Evolutionary conservation across 2,888 invertebrate species (phyloP).

Genomic region (Temnothorax unifasciatus): DNA sequence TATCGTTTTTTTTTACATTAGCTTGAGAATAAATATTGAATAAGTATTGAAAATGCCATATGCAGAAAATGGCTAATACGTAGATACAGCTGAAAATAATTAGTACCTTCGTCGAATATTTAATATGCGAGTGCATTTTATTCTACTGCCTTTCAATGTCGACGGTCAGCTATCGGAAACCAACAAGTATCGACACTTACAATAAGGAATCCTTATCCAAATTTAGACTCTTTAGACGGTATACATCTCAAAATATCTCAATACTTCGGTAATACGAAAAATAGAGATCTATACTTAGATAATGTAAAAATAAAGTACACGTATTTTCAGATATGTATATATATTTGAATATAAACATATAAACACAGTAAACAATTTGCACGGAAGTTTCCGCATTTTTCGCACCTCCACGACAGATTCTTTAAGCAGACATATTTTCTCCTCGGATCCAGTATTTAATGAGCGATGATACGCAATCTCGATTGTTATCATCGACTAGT

Average conservation of each 20-base stretch:
- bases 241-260: neutral
- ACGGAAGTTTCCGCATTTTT: neutral
- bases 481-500: constrained; percentile 32
- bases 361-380: neutral
- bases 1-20: neutral
- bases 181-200: neutral
- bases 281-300: neutral
- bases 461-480: neutral
- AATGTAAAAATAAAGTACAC: neutral
- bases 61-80: neutral
- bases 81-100: neutral
- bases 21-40: neutral
- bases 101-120: neutral
- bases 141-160: neutral
- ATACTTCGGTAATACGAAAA: neutral
- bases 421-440: constrained; percentile 4
- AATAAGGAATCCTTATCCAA: neutral
- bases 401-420: neutral
- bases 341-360: neutral
- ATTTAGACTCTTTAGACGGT: neutral
- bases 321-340: neutral
- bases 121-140: neutral
- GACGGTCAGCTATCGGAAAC: neutral
- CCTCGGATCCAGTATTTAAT: neutral
- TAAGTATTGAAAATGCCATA: neutral